phyloP scores from a whole-genome alignment of 2,888 invertebrate genomes.

The Drosophila kanekoi region DNA sequence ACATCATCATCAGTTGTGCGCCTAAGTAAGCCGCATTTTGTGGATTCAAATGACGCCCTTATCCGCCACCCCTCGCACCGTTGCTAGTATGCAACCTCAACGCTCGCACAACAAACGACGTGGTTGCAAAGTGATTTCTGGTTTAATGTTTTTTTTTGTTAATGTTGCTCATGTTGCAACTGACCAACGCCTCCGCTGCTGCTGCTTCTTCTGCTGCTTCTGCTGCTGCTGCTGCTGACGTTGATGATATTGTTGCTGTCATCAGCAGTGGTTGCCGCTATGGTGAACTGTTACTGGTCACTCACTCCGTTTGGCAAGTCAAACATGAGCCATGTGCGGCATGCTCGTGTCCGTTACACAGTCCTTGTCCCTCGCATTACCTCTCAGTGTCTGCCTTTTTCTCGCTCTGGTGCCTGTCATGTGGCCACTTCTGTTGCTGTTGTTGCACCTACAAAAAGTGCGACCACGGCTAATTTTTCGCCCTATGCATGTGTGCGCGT shows the following conservation, averaged over 20 bases:
- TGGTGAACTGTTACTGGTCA: constrained; percentile 64
- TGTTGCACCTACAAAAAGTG: constrained; percentile 70
- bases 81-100: constrained; percentile 29
- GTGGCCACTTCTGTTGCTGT: constrained; percentile 55
- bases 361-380: constrained; percentile 18
- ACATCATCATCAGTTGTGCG: constrained; percentile 73
- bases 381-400: not conserved
- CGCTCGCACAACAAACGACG: constrained; percentile 72
- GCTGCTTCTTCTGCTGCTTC: constrained; percentile 15
- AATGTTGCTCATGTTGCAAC: constrained; percentile 80
- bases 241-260: constrained; percentile 81
- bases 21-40: constrained; percentile 82
- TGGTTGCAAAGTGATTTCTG: constrained; percentile 81
- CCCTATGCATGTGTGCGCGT: constrained; percentile 30
- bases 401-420: constrained; percentile 45
- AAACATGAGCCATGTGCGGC: constrained; percentile 67
- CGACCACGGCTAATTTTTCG: constrained; percentile 72
- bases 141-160: constrained; percentile 80
- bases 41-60: constrained; percentile 68
- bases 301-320: constrained; percentile 64
- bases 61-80: not conserved
- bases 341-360: constrained; percentile 48
- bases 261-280: constrained; percentile 76
- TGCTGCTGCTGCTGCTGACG: constrained; percentile 49
- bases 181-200: constrained; percentile 35